Percentiles rank a stretch among this genome's conserved stretches.
Conservation (phyloP, 2,888 invertebrate genomes). For the Thalpophila matura region DNA sequence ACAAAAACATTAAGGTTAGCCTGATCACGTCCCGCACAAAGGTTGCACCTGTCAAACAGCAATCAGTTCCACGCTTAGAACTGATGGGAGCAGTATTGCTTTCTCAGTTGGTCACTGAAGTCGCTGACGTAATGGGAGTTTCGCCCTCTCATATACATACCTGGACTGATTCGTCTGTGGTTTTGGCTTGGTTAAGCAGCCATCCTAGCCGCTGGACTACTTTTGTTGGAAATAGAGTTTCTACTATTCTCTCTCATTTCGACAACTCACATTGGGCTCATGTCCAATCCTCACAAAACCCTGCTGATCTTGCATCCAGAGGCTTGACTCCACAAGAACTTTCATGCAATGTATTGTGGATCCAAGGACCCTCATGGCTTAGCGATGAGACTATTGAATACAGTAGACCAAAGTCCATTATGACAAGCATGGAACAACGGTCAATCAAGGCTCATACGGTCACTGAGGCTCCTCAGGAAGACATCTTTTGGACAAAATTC, state of each 20-base stretch:
- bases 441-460: background rate
- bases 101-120: background rate
- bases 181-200: background rate
- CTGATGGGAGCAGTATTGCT: slow-evolving; percentile 4
- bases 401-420: slow-evolving; percentile 1
- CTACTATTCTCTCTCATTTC: background rate
- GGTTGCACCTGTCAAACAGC: slow-evolving; percentile 5
- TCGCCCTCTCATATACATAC: background rate
- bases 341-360: background rate
- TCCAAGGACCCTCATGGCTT: slow-evolving; percentile 7
- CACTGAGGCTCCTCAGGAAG: background rate
- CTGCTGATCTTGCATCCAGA: slow-evolving; percentile 5
- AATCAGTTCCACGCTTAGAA: slow-evolving; percentile 8
- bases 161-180: slow-evolving; percentile 2
- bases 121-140: background rate
- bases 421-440: background rate
- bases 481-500: background rate
- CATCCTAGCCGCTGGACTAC: background rate
- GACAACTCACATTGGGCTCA: background rate
- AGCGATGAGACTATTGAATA: background rate
- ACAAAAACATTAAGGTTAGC: background rate
- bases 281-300: background rate
- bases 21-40: background rate
- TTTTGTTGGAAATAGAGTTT: background rate
- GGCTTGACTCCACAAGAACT: slow-evolving; percentile 5